phyloP scores from a whole-genome alignment of 2,113 vertebrate genomes.

The Copsychus sechellarum region DNA sequence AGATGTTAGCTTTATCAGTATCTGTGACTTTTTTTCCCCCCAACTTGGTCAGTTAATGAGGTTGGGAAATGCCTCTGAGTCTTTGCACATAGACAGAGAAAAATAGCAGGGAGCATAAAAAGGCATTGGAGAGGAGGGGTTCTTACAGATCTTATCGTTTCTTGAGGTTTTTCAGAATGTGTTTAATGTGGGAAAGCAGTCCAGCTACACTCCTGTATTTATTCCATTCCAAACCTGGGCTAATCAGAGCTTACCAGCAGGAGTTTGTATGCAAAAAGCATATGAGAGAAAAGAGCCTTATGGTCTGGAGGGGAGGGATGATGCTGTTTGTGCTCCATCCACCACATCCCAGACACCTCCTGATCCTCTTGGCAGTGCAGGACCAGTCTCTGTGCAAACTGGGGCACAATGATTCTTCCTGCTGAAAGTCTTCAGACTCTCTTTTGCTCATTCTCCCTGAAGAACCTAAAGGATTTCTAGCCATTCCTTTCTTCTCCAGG shows the following conservation, averaged over 20 bases:
- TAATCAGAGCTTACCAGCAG: background rate
- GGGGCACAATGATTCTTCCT: background rate
- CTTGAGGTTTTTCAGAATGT: background rate
- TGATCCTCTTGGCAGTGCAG: background rate
- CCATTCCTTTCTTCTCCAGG: background rate
- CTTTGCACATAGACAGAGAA: background rate
- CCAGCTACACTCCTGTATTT: background rate
- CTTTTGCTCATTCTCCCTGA: background rate
- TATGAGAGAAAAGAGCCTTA: background rate
- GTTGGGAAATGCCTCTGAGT: background rate
- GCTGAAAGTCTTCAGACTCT: background rate
- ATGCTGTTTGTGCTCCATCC: accelerated
- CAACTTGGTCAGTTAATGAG: background rate
- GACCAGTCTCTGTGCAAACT: background rate
- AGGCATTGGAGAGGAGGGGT: background rate
- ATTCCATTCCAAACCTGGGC: background rate
- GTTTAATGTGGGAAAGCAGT: background rate
- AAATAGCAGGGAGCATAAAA: background rate
- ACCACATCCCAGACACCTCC: background rate
- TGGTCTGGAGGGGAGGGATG: accelerated
- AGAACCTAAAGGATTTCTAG: background rate
- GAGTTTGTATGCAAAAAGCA: background rate
- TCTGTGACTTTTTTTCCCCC: accelerated
- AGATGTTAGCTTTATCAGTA: background rate
- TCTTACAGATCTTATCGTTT: background rate